Conservation (phyloP, 1,140 invertebrate genomes). For the Probaryconus sp. region DNA sequence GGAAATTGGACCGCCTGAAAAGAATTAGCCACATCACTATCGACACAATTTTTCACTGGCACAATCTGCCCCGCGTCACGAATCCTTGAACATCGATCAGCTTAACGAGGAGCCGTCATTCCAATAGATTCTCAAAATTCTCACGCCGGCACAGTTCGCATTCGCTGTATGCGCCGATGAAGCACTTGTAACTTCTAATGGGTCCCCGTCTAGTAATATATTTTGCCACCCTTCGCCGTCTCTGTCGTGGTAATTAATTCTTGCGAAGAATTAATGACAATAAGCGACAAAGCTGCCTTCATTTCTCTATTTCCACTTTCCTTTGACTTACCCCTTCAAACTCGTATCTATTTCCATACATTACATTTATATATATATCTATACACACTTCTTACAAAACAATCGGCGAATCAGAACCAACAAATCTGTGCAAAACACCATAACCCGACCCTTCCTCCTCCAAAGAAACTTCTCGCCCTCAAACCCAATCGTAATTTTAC, state of each 20-base stretch:
- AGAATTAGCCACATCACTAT: slow-evolving; percentile 12
- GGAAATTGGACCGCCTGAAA: too few species aligned
- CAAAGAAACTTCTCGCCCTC: too few species aligned
- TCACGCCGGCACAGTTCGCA: slow-evolving; percentile 54
- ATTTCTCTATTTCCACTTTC: slow-evolving; percentile 60
- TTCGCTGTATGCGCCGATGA: slow-evolving; percentile 53
- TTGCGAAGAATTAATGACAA: slow-evolving; percentile 63
- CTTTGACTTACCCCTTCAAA: slow-evolving; percentile 58
- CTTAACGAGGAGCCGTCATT: slow-evolving; percentile 49
- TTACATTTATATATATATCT: slow-evolving; percentile 34
- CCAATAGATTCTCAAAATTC: slow-evolving; percentile 58
- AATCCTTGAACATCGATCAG: slow-evolving; percentile 45
- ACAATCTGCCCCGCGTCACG: neutral
- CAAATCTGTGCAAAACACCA: slow-evolving; percentile 17
- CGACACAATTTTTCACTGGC: slow-evolving; percentile 26
- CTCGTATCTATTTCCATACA: slow-evolving; percentile 57
- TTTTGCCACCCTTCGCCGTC: slow-evolving; percentile 54
- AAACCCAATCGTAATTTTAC: too few species aligned
- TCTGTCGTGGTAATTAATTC: slow-evolving; percentile 61
- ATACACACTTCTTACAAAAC: slow-evolving; percentile 21
- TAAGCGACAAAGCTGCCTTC: slow-evolving; percentile 58
- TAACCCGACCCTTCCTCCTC: too few species aligned
- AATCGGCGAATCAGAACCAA: slow-evolving; percentile 33
- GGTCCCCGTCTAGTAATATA: slow-evolving; percentile 60
- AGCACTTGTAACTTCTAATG: slow-evolving; percentile 60